Evolutionary conservation across 2,888 invertebrate genomes (phyloP).

Genomic region (Acleris cristana): DNA sequence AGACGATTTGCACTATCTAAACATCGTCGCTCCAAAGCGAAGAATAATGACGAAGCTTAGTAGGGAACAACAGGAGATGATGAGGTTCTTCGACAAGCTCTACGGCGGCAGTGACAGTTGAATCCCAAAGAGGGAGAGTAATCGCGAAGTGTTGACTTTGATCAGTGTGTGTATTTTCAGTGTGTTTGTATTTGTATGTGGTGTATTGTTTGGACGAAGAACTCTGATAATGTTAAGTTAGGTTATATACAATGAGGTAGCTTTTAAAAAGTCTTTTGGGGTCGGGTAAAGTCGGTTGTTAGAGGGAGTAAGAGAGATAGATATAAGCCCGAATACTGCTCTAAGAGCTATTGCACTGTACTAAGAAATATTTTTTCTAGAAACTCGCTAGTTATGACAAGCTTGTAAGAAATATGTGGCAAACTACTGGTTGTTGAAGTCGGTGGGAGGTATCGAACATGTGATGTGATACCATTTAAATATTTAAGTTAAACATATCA

Average conservation of each 20-base stretch:
- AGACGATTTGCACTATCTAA: slow-evolving; percentile 49
- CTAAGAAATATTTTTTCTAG: slow-evolving; percentile 1
- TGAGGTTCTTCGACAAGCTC: slow-evolving; percentile 56
- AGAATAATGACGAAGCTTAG: slow-evolving; percentile 44
- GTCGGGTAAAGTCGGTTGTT: no score
- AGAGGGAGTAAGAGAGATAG: no score
- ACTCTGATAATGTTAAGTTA: slow-evolving; percentile 18
- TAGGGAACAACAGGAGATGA: slow-evolving; percentile 44
- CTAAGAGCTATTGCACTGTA: not conserved
- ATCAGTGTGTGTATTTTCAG: not conserved
- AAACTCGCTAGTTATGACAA: slow-evolving; percentile 16
- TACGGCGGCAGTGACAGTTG: slow-evolving; percentile 24
- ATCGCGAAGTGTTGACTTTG: not conserved
- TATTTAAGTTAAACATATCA: no score
- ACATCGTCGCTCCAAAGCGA: slow-evolving; percentile 51
- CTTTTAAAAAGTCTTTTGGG: no score
- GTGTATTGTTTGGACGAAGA: not conserved
- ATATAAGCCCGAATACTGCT: not conserved
- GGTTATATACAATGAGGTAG: no score
- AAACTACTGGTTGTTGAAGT: no score
- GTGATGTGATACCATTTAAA: no score
- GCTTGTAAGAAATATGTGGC: not conserved
- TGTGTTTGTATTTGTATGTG: slow-evolving; percentile 5
- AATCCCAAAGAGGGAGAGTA: not conserved
- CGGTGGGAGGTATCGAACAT: no score